A percentile compares a stretch with the other conserved stretches of the same genome.
Evolutionary conservation across 2,888 invertebrate species (phyloP).

Genomic region (Atherix ibis): DNA sequence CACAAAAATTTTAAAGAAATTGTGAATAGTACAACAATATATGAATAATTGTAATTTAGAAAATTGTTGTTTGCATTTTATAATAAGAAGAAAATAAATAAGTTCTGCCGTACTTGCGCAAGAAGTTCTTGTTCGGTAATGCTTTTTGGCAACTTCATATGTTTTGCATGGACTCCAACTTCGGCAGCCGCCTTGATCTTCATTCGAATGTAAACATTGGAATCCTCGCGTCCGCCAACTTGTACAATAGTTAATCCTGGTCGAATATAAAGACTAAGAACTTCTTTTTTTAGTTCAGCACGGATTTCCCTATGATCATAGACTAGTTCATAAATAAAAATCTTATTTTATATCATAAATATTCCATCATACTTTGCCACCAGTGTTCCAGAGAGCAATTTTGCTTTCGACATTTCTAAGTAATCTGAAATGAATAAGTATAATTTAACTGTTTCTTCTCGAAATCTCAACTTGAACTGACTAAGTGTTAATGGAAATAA

Average conservation of each 20-base stretch:
- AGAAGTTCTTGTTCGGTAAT: conserved; percentile 58
- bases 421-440: too few relatives aligned
- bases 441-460: too few relatives aligned
- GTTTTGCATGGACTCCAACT: conserved; percentile 73
- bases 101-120: conserved; percentile 19
- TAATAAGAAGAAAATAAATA: conserved; percentile 4
- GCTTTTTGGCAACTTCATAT: conserved; percentile 60
- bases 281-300: conserved; percentile 48
- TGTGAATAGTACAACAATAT: too few relatives aligned
- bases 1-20: too few relatives aligned
- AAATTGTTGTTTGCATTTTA: too few relatives aligned
- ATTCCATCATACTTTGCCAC: conserved; percentile 54
- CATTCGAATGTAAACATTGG: conserved; percentile 95
- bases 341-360: background rate
- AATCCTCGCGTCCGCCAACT: conserved; percentile 92
- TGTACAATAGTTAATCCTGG: conserved; percentile 84
- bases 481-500: too few relatives aligned
- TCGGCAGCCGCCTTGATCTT: conserved; percentile 84
- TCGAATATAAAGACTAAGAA: conserved; percentile 39
- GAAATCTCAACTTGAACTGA: too few relatives aligned
- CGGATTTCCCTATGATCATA: conserved; percentile 48
- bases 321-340: conserved; percentile 3
- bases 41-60: too few relatives aligned
- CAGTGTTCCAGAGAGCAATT: conserved; percentile 48
- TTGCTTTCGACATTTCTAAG: conserved; percentile 29